Percentiles rank a stretch among this genome's conserved stretches.
phyloP scores from a whole-genome alignment of 1,140 invertebrate genomes.

The Drosophila lacertosa region DNA sequence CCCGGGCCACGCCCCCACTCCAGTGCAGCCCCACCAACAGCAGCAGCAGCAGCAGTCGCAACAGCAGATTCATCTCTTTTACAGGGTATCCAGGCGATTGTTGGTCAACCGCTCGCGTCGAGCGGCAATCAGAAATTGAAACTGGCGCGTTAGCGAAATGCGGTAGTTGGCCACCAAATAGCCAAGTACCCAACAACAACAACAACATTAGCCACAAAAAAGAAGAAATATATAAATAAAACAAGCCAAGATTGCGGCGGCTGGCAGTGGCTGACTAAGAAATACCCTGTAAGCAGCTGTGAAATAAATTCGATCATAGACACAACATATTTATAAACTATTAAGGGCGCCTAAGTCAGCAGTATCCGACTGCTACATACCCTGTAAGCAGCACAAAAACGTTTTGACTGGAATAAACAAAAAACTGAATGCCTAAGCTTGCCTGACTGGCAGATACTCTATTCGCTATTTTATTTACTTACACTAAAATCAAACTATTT shows the following conservation, averaged over 20 bases:
- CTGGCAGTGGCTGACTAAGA: not conserved
- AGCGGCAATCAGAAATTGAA: conserved; percentile 69
- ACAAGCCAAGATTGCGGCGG: not conserved
- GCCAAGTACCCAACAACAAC: conserved; percentile 37
- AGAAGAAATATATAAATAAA: too few species aligned
- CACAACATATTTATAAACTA: too few species aligned
- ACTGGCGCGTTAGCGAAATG: conserved; percentile 59
- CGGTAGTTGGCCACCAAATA: conserved; percentile 53
- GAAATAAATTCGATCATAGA: too few species aligned
- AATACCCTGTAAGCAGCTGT: not conserved
- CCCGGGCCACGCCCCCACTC: conserved; percentile 1
- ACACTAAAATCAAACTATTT: too few species aligned
- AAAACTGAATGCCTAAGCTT: too few species aligned
- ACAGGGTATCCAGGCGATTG: conserved; percentile 27
- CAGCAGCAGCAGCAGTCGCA: conserved; percentile 4
- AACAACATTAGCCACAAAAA: conserved; percentile 6
- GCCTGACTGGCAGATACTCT: too few species aligned
- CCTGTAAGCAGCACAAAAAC: too few species aligned
- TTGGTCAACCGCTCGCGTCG: conserved; percentile 52
- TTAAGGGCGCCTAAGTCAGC: too few species aligned
- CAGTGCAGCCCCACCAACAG: conserved; percentile 14
- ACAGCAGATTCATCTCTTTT: conserved; percentile 23
- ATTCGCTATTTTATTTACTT: too few species aligned
- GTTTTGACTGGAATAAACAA: too few species aligned
- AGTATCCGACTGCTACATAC: too few species aligned